Base-by-base conservation (phyloP, 2,113 vertebrate species). In the Clinocottus analis region DNA sequence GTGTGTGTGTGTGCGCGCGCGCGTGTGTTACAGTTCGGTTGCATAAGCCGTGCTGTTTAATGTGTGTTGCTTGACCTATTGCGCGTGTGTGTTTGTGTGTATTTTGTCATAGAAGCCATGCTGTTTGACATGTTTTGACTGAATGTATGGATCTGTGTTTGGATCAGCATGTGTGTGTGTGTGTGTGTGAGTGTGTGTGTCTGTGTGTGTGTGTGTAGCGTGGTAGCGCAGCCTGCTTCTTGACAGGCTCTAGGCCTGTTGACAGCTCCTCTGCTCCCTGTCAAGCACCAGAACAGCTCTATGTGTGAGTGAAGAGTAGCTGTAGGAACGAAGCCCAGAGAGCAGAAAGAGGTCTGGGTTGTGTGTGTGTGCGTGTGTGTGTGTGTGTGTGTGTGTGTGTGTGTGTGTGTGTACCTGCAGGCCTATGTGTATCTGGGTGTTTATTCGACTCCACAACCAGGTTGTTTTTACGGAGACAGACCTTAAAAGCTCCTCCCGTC, bases 231-330 rank as follows among this genome's bases (percentile, higher is more conserved):
- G 84, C 43, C 75, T 85, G 85, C 53, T 82, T 83, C 88, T 83
- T 79, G 75, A 86, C 87, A 89, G 83, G 71, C 73, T 81, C 71
- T 9, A 66, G 80, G 71, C 79, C 88, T 91, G 92, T 75, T 89
- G 90, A 93, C 91, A 93, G 92, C 82, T 87, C 88, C 77, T 90
- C 91, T 91, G 89, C 87, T 92, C 84, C 84, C 80, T 51, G 87
- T 93, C 92, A 93, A 79, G 84, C 84, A 67, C 19, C 58, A 90
- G 85, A 93, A 89, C 84, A 85, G 80, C 85, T 92, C 79, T 63
- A 86, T 79, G 90, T 91, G 92, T 87, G 75, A 90, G 87, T 90
- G 89, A 92, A 72, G 85, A 87, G 89, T 75, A 70, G 80, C 72
- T 84, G 79, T 55, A 90, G 86, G 92, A 90, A 82, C 23, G n/a